Percentiles rank a stretch among this genome's conserved stretches.
Evolutionary conservation across 2,797 vertebrate species (phyloP).

Genomic region (Chanos chanos): DNA sequence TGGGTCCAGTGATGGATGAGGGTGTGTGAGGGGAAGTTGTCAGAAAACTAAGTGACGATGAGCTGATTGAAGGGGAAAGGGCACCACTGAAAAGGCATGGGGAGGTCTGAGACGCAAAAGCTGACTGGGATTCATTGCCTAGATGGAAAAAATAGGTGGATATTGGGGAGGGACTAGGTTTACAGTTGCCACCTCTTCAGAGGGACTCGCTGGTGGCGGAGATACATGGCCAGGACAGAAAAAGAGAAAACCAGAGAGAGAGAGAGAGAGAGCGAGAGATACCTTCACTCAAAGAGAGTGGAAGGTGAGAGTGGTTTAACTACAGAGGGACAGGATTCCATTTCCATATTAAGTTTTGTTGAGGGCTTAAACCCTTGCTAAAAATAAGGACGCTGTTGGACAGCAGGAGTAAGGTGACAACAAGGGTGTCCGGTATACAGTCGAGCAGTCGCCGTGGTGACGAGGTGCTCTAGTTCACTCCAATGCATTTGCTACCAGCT

Average conservation of each 20-base stretch:
- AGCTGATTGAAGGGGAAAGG: not conserved
- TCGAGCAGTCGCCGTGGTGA: slow-evolving; percentile 5
- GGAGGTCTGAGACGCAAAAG: too few species aligned
- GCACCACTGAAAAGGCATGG: not conserved
- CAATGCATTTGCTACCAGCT: not conserved
- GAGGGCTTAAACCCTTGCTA: slow-evolving; percentile 55
- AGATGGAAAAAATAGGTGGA: slow-evolving; percentile 31
- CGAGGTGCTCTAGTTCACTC: slow-evolving; percentile 19
- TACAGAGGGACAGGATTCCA: slow-evolving; percentile 59
- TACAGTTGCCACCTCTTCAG: slow-evolving; percentile 65
- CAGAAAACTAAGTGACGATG: not conserved
- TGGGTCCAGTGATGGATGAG: not conserved
- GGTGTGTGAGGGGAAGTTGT: not conserved
- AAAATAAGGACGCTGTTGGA: slow-evolving; percentile 64
- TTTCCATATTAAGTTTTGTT: slow-evolving; percentile 74
- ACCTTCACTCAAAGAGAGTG: slow-evolving; percentile 23
- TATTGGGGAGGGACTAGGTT: slow-evolving; percentile 29
- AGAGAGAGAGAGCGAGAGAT: slow-evolving; percentile 19
- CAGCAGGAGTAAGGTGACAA: slow-evolving; percentile 42
- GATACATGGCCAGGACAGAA: too few species aligned
- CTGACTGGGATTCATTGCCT: not conserved
- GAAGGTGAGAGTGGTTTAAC: slow-evolving; percentile 25
- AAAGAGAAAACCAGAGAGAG: too few species aligned
- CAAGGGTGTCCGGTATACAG: not conserved
- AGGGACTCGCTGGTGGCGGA: too few species aligned